phyloP scores from a whole-genome alignment of 35 echinoderm and acorn worm genomes.

The Ophioderma brevispina region DNA sequence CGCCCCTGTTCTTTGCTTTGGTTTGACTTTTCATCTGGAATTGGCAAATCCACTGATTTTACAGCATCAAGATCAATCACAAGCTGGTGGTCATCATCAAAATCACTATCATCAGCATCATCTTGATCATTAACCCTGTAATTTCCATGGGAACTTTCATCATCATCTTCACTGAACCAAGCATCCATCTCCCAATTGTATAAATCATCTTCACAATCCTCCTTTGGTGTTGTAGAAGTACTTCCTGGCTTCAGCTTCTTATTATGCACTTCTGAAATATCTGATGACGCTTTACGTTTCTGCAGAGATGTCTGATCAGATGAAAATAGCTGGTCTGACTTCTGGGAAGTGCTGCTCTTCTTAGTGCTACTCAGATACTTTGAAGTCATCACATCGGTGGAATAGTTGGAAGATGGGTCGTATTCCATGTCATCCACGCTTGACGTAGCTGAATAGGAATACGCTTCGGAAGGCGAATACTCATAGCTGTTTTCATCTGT shows the following conservation, averaged over 20 bases:
- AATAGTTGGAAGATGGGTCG: not conserved
- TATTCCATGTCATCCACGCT: not conserved
- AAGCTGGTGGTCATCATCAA: not conserved
- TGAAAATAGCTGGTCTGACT: not conserved
- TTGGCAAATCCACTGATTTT: not conserved
- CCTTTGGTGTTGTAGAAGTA: too few relatives aligned
- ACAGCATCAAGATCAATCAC: not conserved
- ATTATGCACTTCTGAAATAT: too few relatives aligned
- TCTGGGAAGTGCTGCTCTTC: not conserved
- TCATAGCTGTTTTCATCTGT: not conserved
- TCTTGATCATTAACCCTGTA: conserved; percentile 18
- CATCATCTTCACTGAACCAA: conserved; percentile 14
- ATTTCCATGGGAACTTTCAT: conserved; percentile 13
- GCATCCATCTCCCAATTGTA: conserved; percentile 20
- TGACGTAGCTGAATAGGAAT: not conserved
- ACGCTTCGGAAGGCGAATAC: not conserved
- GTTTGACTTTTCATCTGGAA: not conserved
- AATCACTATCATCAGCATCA: not conserved
- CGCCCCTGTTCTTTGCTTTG: not conserved
- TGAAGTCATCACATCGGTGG: not conserved
- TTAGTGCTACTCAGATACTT: not conserved
- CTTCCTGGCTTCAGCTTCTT: not conserved
- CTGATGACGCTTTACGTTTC: not conserved
- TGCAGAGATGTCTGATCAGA: not conserved
- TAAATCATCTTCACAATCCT: conserved; percentile 1